A percentile compares a stretch with the other conserved stretches of the same genome.
phyloP scores from a whole-genome alignment of 2,888 invertebrate species.

The Polymixis flavicincta region DNA sequence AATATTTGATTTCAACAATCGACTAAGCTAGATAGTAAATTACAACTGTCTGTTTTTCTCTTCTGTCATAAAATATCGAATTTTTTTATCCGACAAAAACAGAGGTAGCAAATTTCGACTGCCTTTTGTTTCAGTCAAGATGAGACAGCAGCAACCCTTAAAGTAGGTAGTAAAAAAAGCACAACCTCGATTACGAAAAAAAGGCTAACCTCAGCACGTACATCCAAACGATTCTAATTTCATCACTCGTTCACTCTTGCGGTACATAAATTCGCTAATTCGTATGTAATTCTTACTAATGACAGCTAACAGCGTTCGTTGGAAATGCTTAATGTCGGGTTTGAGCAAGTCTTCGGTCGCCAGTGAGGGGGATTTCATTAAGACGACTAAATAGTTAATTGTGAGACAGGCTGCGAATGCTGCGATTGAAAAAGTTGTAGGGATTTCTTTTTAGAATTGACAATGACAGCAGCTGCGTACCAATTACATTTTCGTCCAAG shows the following conservation, averaged over 20 bases:
- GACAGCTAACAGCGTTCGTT: slow-evolving; percentile 73
- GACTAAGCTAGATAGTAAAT: neutral
- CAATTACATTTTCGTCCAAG: neutral
- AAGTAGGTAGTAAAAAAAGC: neutral
- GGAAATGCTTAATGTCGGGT: slow-evolving; percentile 75
- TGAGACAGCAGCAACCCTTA: neutral
- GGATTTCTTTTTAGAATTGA: slow-evolving; percentile 8
- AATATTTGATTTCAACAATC: neutral
- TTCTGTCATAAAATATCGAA: too few relatives aligned
- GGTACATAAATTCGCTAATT: slow-evolving; percentile 80
- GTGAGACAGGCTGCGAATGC: slow-evolving; percentile 10
- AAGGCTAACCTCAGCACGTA: slow-evolving; percentile 32
- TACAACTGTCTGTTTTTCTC: neutral
- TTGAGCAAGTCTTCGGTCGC: slow-evolving; percentile 64
- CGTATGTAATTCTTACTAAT: slow-evolving; percentile 74
- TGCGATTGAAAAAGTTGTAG: slow-evolving; percentile 15
- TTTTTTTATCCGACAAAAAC: neutral
- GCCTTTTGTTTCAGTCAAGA: neutral
- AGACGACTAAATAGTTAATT: slow-evolving; percentile 50
- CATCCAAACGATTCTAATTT: slow-evolving; percentile 64
- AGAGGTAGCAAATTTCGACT: too few relatives aligned
- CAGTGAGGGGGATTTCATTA: slow-evolving; percentile 55
- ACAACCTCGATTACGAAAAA: slow-evolving; percentile 18
- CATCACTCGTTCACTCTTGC: slow-evolving; percentile 70
- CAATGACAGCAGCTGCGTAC: neutral